Base-by-base conservation (phyloP, 2,113 vertebrate genomes). In the Clinocottus analis region DNA sequence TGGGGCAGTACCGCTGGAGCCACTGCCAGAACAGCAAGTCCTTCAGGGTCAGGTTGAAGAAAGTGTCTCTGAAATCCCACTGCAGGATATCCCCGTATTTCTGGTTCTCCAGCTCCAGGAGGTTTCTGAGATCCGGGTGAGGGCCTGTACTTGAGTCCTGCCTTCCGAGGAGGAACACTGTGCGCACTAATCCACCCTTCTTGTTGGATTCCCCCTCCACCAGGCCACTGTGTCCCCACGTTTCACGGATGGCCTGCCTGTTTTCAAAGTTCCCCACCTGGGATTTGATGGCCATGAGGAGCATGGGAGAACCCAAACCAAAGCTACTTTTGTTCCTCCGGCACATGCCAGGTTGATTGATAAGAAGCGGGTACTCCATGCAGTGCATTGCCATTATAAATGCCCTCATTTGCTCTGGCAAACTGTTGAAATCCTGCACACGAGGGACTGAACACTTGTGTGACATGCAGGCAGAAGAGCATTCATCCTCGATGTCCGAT, bases 1-100 rank as follows among this genome's bases (percentile, higher is more conserved):
- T 82, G 16, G 93, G 89, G 76, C 95, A 96, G 84, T 86, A 83
- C 4, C 73, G n/a, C 31, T 85, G 51, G 17, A 96, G 45, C 95
- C 95, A 96, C 0, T 67, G 69, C 93, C 94, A 95, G 68, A 96
- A 95, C 19, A 96, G 80, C n/a, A 96, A 37, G 60, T 96, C 95
- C 84, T 96, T 96, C 7, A 96, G 79, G 7, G 95, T 96, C 61
- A 96, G 87, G 87, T 96, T 96, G 65, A 92, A 95, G 84, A 96
- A 96, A 2, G 93, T 91, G 77, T 96, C 95, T 53, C 70, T 84
- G 75, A 96, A 96, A 77, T 95, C 95, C 95, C 95, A 96, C 72
- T 93, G 94, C 1, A 96, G 89, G 68, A 96, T 94, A 58, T 96
- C 95, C 4, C 86, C 63, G 25, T 94, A 88, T 45, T 82, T 92